Evolutionary conservation across 1,140 invertebrate genomes (phyloP).

Genomic region (Aphaenogaster floridana): DNA sequence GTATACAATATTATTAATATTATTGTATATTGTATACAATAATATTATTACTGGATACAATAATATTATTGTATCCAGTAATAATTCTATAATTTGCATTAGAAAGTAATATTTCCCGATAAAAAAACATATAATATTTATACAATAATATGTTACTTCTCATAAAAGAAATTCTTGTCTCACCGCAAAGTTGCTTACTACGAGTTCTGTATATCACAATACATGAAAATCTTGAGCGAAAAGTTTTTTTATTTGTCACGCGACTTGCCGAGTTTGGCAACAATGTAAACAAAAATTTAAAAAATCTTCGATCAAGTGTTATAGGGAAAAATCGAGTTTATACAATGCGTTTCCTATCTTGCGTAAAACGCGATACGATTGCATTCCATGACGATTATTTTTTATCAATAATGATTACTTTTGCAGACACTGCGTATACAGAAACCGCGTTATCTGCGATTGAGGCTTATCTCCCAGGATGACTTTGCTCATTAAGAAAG

Average conservation of each 20-base stretch:
- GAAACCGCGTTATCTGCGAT: slow-evolving; percentile 24
- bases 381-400: slow-evolving; percentile 43
- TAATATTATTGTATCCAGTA: neutral
- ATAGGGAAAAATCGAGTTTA: slow-evolving; percentile 6
- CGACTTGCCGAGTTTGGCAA: neutral
- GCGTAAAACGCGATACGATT: slow-evolving; percentile 21
- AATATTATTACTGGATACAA: no score
- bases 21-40: no score
- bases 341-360: neutral
- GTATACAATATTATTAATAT: no score
- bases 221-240: neutral
- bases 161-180: neutral
- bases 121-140: neutral
- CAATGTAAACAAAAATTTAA: neutral
- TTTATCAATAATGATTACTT: slow-evolving; percentile 47
- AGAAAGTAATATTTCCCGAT: neutral
- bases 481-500: neutral
- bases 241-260: slow-evolving; percentile 1
- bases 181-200: neutral
- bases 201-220: neutral
- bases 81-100: neutral
- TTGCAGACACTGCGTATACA: slow-evolving; percentile 33
- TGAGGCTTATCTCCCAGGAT: neutral
- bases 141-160: neutral
- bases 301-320: neutral